Percentiles rank a stretch among this genome's conserved stretches.
Evolutionary conservation across 2,113 vertebrate species (phyloP).

Genomic region (Acrocephalus kingi): DNA sequence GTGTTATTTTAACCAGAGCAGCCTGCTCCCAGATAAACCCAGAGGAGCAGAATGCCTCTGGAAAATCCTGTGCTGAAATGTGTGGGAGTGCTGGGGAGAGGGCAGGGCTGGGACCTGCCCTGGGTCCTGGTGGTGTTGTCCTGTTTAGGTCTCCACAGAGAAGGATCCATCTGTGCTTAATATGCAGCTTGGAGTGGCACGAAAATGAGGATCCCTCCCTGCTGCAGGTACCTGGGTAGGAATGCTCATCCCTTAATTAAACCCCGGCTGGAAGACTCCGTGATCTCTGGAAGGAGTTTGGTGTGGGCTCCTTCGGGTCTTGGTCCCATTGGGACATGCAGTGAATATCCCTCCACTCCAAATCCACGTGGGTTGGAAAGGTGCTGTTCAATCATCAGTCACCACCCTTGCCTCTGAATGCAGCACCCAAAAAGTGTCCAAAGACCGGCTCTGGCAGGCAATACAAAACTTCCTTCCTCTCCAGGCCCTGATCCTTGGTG

Average conservation of each 20-base stretch:
- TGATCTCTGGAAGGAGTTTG: not conserved
- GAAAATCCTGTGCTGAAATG: constrained; percentile 62
- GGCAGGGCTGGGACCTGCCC: not conserved
- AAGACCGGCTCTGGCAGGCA: not conserved
- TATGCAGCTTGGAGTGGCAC: not conserved
- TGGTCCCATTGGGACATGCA: rapidly evolving
- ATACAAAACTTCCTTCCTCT: not conserved
- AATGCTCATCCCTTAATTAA: not conserved
- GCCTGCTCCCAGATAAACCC: constrained; percentile 68
- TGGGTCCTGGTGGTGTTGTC: not conserved
- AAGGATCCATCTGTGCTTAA: not conserved
- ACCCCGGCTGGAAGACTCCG: not conserved
- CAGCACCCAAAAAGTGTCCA: not conserved
- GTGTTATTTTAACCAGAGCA: constrained; percentile 74
- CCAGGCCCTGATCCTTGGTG: not conserved
- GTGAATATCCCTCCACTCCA: not conserved
- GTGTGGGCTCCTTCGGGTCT: not conserved
- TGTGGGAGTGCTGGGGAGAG: not conserved
- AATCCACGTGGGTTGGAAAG: not conserved
- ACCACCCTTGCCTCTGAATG: not conserved
- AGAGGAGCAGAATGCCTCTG: constrained; percentile 52
- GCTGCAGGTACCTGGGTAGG: not conserved
- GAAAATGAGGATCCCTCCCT: not conserved
- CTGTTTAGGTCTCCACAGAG: not conserved
- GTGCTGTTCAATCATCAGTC: not conserved